Conservation (phyloP, 2,113 vertebrate species). For the Cochlearius cochlearius region DNA sequence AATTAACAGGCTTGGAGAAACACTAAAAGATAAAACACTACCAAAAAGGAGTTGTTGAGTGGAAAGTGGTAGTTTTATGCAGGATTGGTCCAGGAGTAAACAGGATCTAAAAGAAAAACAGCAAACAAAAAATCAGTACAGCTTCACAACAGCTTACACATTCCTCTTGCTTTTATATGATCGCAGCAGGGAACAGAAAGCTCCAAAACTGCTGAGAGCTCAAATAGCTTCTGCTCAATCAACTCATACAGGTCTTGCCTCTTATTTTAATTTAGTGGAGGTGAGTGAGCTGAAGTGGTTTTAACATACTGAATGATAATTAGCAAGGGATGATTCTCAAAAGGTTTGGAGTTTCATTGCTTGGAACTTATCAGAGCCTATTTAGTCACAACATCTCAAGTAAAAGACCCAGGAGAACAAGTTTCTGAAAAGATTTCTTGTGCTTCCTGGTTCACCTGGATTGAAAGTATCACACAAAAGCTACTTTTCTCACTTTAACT, state of each 20-base stretch:
- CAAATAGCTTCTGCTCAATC: not conserved
- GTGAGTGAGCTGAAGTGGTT: not conserved
- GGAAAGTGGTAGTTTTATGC: not conserved
- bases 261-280: constrained; percentile 12
- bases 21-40: not conserved
- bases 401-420: not conserved
- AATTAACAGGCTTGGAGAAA: not conserved
- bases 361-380: not conserved
- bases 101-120: not conserved
- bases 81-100: not conserved
- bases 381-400: not conserved
- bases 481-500: not conserved
- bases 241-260: not conserved
- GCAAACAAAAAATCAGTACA: not conserved
- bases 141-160: not conserved
- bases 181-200: not conserved
- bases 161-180: not conserved
- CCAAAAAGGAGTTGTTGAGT: not conserved
- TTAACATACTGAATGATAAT: not conserved
- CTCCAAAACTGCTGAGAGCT: not conserved
- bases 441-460: not conserved
- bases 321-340: not conserved
- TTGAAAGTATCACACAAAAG: not conserved
- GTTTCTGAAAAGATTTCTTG: not conserved
- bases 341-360: not conserved